Conservation (phyloP, 92 coral and sea anemone genomes). For the Porites divaricata region DNA sequence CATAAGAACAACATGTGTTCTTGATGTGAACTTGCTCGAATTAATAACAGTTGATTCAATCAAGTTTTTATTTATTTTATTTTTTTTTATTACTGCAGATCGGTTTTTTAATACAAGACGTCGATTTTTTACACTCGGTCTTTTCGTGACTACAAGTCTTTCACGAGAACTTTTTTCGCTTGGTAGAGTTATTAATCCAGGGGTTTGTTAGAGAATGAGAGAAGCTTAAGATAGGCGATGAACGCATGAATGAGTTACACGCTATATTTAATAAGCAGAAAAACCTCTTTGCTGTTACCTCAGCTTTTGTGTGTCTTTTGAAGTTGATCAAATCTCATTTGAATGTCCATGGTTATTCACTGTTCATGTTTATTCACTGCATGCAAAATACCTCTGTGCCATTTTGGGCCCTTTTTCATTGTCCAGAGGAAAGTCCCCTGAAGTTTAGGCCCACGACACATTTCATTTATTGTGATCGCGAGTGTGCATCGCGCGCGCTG, state of each 20-base stretch:
- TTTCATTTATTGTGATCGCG: constrained; percentile 3
- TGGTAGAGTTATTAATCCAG: not conserved
- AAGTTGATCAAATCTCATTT: not conserved
- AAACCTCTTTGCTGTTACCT: constrained; percentile 34
- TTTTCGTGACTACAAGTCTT: not conserved
- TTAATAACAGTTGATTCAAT: not conserved
- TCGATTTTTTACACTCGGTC: not conserved
- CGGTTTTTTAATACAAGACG: not conserved
- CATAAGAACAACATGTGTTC: constrained; percentile 68
- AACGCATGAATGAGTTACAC: constrained; percentile 46
- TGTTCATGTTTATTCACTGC: not conserved
- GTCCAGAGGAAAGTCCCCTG: not conserved
- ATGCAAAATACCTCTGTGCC: not conserved
- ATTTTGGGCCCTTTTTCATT: not conserved
- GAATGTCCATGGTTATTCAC: not conserved
- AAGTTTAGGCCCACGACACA: not conserved
- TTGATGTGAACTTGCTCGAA: not conserved
- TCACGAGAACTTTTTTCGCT: not conserved
- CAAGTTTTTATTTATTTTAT: too few relatives aligned
- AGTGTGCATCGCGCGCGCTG: constrained; percentile 32
- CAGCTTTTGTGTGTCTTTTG: constrained; percentile 16
- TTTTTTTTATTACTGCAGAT: too few relatives aligned
- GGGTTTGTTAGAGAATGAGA: constrained; percentile 22
- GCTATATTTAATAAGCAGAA: constrained; percentile 26
- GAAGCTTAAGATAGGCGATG: constrained; percentile 20